Percentiles rank a stretch among this genome's conserved stretches.
Evolutionary conservation across 1,140 invertebrate genomes (phyloP).

Genomic region (Drosophila nigromelanica): DNA sequence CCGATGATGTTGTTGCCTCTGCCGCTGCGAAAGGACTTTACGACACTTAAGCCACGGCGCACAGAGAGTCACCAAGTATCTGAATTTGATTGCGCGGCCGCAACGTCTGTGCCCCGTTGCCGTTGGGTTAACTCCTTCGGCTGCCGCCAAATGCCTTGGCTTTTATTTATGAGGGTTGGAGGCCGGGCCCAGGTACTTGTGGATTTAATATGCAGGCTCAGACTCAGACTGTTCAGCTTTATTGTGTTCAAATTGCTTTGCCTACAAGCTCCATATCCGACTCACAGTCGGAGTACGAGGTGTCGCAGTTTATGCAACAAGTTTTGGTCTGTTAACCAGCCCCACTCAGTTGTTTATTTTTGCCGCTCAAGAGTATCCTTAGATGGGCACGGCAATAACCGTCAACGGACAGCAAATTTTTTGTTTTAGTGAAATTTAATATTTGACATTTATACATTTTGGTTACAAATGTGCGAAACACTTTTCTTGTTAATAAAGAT

Average conservation of each 20-base stretch:
- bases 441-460: neutral
- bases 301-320: slow-evolving; percentile 37
- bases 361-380: neutral
- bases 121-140: slow-evolving; percentile 8
- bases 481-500: too few relatives aligned
- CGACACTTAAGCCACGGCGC: slow-evolving; percentile 70
- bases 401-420: slow-evolving; percentile 16
- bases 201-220: slow-evolving; percentile 46
- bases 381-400: slow-evolving; percentile 18
- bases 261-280: slow-evolving; percentile 2
- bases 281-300: too few relatives aligned
- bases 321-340: slow-evolving; percentile 13
- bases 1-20: slow-evolving; percentile 32
- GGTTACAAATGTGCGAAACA: too few relatives aligned
- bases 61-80: slow-evolving; percentile 59
- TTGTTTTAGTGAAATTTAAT: neutral
- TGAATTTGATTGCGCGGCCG: slow-evolving; percentile 79
- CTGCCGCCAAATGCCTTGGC: slow-evolving; percentile 39
- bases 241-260: slow-evolving; percentile 47
- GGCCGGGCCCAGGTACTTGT: slow-evolving; percentile 18
- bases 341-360: slow-evolving; percentile 5
- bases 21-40: slow-evolving; percentile 69
- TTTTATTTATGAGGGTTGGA: slow-evolving; percentile 71
- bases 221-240: slow-evolving; percentile 21
- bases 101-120: slow-evolving; percentile 39